Evolutionary conservation across 2,888 invertebrate species (phyloP).

Genomic region (Cosmia pyralina): DNA sequence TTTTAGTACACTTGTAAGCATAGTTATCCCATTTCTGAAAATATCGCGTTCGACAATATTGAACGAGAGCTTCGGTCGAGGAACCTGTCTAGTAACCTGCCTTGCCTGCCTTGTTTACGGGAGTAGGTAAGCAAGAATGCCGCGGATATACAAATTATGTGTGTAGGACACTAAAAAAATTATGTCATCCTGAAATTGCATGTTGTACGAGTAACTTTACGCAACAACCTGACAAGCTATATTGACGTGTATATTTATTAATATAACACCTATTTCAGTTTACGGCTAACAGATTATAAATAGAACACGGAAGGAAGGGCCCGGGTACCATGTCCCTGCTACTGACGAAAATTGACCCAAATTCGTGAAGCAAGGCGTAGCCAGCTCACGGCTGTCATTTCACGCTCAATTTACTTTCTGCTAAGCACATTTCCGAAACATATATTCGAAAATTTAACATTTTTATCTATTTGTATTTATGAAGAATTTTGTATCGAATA

Average conservation of each 20-base stretch:
- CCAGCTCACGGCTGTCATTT: slow-evolving; percentile 78
- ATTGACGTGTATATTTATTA: slow-evolving; percentile 57
- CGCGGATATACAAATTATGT: background rate
- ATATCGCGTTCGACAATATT: background rate
- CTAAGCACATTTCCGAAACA: slow-evolving; percentile 72
- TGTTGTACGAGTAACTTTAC: slow-evolving; percentile 28
- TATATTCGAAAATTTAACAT: slow-evolving; percentile 64
- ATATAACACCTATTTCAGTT: slow-evolving; percentile 66
- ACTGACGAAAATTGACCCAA: slow-evolving; percentile 80
- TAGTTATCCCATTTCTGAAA: background rate
- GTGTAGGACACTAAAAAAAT: background rate
- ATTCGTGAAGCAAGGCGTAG: slow-evolving; percentile 73
- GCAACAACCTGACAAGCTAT: slow-evolving; percentile 53
- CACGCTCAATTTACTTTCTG: slow-evolving; percentile 81
- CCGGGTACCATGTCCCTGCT: slow-evolving; percentile 62
- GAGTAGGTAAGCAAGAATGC: background rate
- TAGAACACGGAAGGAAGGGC: slow-evolving; percentile 72
- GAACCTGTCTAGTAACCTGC: background rate
- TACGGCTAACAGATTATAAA: slow-evolving; percentile 70
- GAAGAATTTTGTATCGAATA: slow-evolving; percentile 7
- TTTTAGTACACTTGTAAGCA: too few relatives aligned
- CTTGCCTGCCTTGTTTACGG: background rate
- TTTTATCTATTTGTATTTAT: slow-evolving; percentile 42
- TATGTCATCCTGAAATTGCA: slow-evolving; percentile 21
- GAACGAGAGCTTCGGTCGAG: background rate